Percentiles rank a stretch among this genome's conserved stretches.
Evolutionary conservation across 2,888 invertebrate genomes (phyloP).

Genomic region (Cephus nigrinus): DNA sequence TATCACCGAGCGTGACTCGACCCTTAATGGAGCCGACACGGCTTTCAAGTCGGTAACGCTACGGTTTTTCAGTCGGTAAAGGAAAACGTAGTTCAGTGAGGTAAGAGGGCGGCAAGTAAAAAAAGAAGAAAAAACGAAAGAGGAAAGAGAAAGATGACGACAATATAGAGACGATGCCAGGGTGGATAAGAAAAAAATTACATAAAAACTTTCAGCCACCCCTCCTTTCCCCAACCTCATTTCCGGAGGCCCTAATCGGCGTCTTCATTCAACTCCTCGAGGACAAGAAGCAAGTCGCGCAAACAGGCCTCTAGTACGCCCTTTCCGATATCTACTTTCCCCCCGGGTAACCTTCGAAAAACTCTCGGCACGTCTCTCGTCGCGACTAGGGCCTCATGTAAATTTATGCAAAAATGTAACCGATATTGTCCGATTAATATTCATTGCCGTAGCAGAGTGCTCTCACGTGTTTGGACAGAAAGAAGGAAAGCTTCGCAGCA

Average conservation of each 20-base stretch:
- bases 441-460: slow-evolving; percentile 30
- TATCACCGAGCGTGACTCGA: slow-evolving; percentile 14
- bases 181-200: slow-evolving; percentile 32
- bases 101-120: slow-evolving; percentile 60
- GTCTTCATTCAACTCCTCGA: slow-evolving; percentile 30
- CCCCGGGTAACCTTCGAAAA: not conserved
- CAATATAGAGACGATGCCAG: slow-evolving; percentile 54
- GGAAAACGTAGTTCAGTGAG: slow-evolving; percentile 64
- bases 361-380: not conserved
- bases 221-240: not conserved
- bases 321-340: not conserved
- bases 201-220: slow-evolving; percentile 17
- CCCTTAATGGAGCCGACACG: slow-evolving; percentile 11
- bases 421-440: slow-evolving; percentile 56
- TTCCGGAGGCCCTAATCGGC: slow-evolving; percentile 41
- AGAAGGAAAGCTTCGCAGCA: not conserved
- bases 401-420: slow-evolving; percentile 56
- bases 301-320: not conserved
- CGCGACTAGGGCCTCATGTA: slow-evolving; percentile 31
- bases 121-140: slow-evolving; percentile 46
- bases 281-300: slow-evolving; percentile 36
- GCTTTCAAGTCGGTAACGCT: slow-evolving; percentile 58
- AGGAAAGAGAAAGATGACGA: slow-evolving; percentile 44
- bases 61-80: slow-evolving; percentile 62
- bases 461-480: not conserved